These are phyloP conservation scores for Harpagoxenus sublaevis DNA, from an alignment of 2,888 invertebrate species.

Conservation along the genomic window DNA sequence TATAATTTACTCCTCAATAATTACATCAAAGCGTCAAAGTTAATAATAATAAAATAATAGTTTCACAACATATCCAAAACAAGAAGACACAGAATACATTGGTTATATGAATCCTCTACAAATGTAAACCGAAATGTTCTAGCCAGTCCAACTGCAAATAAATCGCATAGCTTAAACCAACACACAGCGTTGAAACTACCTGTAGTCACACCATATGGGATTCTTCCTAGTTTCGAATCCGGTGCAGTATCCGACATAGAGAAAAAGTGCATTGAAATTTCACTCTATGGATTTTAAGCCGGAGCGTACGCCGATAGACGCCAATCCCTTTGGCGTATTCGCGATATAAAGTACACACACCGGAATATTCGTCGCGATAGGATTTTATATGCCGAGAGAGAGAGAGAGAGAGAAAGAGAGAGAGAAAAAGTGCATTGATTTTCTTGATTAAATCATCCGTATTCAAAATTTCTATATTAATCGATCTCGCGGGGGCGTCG, in stretches of 20 bases:
- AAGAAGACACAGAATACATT: neutral
- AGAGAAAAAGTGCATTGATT: conserved; percentile 8
- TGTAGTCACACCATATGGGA: conserved; percentile 26
- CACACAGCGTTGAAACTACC: neutral
- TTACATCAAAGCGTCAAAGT: neutral
- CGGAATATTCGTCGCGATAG: conserved; percentile 19
- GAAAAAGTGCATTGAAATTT: conserved; percentile 42
- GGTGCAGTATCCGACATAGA: neutral
- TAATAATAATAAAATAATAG: neutral
- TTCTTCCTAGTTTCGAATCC: conserved; percentile 27
- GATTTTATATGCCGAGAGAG: neutral
- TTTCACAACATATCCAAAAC: neutral
- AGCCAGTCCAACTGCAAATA: conserved; percentile 9
- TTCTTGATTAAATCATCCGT: conserved; percentile 29
- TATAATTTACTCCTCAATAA: neutral
- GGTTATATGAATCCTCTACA: neutral
- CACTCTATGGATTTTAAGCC: conserved; percentile 28
- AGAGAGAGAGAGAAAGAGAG: no score
- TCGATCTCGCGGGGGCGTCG: conserved; percentile 18
- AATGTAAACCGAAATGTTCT: conserved; percentile 7
- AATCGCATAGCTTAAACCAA: conserved; percentile 8
- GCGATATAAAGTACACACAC: conserved; percentile 27
- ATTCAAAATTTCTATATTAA: conserved; percentile 14
- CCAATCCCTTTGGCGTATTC: conserved; percentile 29
- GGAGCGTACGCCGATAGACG: neutral